Conservation (phyloP, 2,113 vertebrate species). For the Sardina pilchardus region DNA sequence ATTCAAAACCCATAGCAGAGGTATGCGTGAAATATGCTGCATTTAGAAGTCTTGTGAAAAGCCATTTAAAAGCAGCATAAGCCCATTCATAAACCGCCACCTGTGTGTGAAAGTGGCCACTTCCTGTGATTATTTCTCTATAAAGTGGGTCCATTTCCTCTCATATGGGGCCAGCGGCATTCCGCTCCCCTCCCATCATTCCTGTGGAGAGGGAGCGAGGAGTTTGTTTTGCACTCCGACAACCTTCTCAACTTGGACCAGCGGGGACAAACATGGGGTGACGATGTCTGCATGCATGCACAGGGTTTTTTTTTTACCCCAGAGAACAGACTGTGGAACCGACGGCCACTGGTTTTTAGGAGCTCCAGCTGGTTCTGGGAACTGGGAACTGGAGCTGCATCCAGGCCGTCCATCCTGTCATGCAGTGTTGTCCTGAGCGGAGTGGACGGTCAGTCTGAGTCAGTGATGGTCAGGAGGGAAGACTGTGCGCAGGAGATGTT, state of each 20-base stretch:
- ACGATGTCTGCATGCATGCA: not conserved
- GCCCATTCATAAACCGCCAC: not conserved
- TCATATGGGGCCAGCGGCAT: not conserved
- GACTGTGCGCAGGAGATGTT: no score
- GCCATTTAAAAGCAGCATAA: not conserved
- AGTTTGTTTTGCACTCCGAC: not conserved
- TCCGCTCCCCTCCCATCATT: not conserved
- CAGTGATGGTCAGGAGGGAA: no score
- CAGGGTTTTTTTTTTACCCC: not conserved
- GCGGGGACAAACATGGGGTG: not conserved
- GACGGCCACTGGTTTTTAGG: not conserved
- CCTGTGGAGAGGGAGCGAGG: not conserved
- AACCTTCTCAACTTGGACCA: not conserved
- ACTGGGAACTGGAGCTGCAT: no score
- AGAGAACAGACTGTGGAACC: not conserved
- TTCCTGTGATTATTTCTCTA: not conserved
- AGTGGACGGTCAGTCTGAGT: no score
- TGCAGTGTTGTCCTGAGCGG: no score
- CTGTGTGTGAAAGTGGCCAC: not conserved
- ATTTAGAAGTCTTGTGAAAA: not conserved
- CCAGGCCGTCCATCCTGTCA: no score
- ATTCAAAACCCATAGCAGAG: not conserved
- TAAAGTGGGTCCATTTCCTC: not conserved
- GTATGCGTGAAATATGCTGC: not conserved
- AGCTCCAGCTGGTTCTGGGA: not conserved